A percentile compares a stretch with the other conserved stretches of the same genome.
These are phyloP conservation scores for Strigops habroptila DNA, from an alignment of 2,113 vertebrate species.

Conservation along the genomic window DNA sequence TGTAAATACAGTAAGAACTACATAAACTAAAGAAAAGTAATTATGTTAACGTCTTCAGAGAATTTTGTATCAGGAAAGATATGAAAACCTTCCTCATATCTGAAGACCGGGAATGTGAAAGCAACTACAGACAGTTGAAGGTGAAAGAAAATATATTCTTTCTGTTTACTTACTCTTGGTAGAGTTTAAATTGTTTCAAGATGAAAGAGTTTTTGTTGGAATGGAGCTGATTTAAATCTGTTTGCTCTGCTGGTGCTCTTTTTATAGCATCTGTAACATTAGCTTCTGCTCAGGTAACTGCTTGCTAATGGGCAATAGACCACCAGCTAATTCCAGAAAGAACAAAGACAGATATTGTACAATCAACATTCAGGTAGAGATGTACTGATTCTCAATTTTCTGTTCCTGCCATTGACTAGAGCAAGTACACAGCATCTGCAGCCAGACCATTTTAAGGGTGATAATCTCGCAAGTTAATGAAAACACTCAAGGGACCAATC, in stretches of 20 bases:
- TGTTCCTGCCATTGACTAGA: neutral
- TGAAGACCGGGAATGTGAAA: neutral
- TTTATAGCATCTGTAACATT: conserved; percentile 20
- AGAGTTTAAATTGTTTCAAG: conserved; percentile 46
- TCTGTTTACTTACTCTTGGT: conserved; percentile 30
- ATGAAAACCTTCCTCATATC: neutral
- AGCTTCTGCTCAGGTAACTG: conserved; percentile 10
- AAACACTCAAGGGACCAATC: neutral
- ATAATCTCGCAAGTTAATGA: neutral
- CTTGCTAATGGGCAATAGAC: conserved; percentile 29
- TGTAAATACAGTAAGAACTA: neutral
- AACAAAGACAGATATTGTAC: conserved; percentile 1
- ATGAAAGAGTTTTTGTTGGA: conserved; percentile 14
- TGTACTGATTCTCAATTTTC: neutral
- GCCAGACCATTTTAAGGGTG: neutral
- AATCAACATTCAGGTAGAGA: conserved; percentile 18
- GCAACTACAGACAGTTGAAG: neutral
- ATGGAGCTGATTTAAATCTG: conserved; percentile 29
- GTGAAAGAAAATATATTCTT: conserved; percentile 21
- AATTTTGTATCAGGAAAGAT: neutral
- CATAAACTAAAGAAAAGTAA: neutral
- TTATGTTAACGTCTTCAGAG: neutral
- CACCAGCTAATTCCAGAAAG: conserved; percentile 20
- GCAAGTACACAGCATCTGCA: neutral
- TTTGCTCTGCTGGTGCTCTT: conserved; percentile 21